Evolutionary conservation across 2,888 invertebrate genomes (phyloP).

Genomic region (Mimas tiliae): DNA sequence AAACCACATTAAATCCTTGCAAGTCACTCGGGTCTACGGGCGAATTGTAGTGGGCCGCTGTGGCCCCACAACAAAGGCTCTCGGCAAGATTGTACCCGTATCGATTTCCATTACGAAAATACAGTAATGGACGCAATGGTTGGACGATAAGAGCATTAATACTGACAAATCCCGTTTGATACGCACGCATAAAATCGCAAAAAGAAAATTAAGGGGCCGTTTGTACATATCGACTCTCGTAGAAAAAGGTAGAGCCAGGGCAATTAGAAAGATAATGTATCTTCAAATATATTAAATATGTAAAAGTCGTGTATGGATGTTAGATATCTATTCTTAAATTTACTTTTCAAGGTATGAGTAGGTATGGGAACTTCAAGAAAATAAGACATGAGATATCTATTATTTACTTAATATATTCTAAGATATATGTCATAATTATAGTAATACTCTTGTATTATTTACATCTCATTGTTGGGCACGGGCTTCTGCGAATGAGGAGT

Average conservation of each 20-base stretch:
- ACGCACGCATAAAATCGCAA: constrained; percentile 26
- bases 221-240: not conserved
- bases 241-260: not conserved
- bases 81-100: constrained; percentile 59
- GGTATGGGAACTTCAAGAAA: too few relatives aligned
- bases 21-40: constrained; percentile 29
- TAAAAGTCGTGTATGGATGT: not conserved
- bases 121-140: constrained; percentile 57
- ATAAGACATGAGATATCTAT: too few relatives aligned
- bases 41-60: constrained; percentile 42
- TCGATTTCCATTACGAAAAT: constrained; percentile 71
- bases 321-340: too few relatives aligned
- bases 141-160: constrained; percentile 50
- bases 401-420: too few relatives aligned
- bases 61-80: constrained; percentile 49
- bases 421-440: too few relatives aligned
- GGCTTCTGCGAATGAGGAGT: too few relatives aligned
- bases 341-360: too few relatives aligned
- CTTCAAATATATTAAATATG: not conserved
- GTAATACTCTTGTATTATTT: too few relatives aligned
- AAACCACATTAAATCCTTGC: constrained; percentile 32
- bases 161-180: constrained; percentile 42
- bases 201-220: constrained; percentile 33
- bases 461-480: too few relatives aligned
- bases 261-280: not conserved